Evolutionary conservation across 2,888 invertebrate species (phyloP).

Genomic region (Drosophila tripunctata): DNA sequence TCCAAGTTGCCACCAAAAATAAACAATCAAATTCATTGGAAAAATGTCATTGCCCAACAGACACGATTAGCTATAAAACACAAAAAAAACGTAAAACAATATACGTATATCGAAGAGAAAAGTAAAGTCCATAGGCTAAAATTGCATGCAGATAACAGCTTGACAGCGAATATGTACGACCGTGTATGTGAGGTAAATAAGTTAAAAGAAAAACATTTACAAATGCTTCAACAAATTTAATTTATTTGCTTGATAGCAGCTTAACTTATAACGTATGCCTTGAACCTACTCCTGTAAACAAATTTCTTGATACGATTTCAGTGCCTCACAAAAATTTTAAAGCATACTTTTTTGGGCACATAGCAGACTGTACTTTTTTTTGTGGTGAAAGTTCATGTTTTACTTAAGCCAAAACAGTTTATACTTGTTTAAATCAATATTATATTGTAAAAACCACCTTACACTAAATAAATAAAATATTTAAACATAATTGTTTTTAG

Average conservation of each 20-base stretch:
- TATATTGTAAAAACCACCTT: too few relatives aligned
- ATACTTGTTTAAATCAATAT: neutral
- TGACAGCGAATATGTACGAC: too few relatives aligned
- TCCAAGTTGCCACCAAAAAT: constrained; percentile 52
- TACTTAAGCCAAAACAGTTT: neutral
- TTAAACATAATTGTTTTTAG: neutral
- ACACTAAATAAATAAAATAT: neutral
- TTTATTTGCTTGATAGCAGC: too few relatives aligned
- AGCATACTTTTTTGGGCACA: neutral
- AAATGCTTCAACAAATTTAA: too few relatives aligned
- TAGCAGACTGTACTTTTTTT: neutral
- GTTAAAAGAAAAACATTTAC: too few relatives aligned
- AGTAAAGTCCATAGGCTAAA: constrained; percentile 33
- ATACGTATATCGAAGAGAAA: constrained; percentile 6
- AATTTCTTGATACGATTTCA: neutral
- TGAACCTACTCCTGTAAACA: too few relatives aligned
- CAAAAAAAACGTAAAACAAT: too few relatives aligned
- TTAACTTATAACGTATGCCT: too few relatives aligned
- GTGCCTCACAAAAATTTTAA: neutral
- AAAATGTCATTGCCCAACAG: constrained; percentile 37
- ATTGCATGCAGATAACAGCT: constrained; percentile 44
- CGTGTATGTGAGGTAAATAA: too few relatives aligned
- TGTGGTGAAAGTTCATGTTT: neutral
- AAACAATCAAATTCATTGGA: constrained; percentile 71
- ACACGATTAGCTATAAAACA: constrained; percentile 52